Conservation (phyloP, 2,888 invertebrate genomes). For the Hylaea fasciaria region DNA sequence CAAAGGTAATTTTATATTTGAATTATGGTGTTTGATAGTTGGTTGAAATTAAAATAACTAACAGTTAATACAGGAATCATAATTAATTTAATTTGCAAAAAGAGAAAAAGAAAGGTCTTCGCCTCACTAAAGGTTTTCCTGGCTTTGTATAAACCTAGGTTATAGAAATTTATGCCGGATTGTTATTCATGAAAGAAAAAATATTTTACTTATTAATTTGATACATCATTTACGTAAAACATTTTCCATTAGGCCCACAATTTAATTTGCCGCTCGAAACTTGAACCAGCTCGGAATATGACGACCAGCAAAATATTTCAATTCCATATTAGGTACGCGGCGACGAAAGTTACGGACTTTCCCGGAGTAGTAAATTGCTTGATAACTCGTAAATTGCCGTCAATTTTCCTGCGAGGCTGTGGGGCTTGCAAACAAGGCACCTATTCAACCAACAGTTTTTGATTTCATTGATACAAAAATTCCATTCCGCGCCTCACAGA, state of each 20-base stretch:
- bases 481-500: not conserved
- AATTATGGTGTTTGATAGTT: too few relatives aligned
- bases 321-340: constrained; percentile 12
- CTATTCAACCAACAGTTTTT: constrained; percentile 17
- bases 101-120: too few relatives aligned
- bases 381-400: constrained; percentile 35
- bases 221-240: too few relatives aligned
- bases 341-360: constrained; percentile 40
- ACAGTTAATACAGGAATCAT: too few relatives aligned
- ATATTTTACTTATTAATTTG: too few relatives aligned
- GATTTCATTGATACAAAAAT: constrained; percentile 10
- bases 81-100: too few relatives aligned
- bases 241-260: not conserved
- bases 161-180: too few relatives aligned
- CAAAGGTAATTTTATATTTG: too few relatives aligned
- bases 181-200: too few relatives aligned
- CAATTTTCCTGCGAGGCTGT: constrained; percentile 25
- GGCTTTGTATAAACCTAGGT: too few relatives aligned
- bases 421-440: constrained; percentile 9
- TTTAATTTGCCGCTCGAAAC: constrained; percentile 1
- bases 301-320: constrained; percentile 18
- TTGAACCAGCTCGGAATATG: constrained; percentile 31
- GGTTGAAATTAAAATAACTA: too few relatives aligned
- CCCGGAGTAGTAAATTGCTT: constrained; percentile 23
- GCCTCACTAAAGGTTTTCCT: too few relatives aligned